Base-by-base conservation (phyloP, 2,113 vertebrate genomes). In the Chionomys nivalis region DNA sequence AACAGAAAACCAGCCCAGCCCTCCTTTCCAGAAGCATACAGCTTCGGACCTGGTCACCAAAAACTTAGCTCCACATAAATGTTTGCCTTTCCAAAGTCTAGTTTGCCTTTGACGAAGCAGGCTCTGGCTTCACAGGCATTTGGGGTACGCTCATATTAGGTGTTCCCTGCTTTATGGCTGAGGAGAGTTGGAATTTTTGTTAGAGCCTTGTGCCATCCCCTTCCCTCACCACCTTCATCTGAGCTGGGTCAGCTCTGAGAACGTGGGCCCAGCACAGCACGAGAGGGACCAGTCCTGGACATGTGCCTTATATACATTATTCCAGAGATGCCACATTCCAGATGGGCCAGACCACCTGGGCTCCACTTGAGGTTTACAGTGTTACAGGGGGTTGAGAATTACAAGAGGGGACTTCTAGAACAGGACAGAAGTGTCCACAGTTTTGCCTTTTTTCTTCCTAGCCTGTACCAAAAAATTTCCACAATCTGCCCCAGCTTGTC, bases 51-150 rank as follows among this genome's bases (percentile, higher is more conserved):
- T 87, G 23, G 24, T 82, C 77, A 65, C 52, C 78, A 76, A 79
- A n/a, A 89, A 82, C 31, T 39, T 70, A 79, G 13, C 24, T 76
- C 55, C 63, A 7, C 33, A 78, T 19, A 79, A 94, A 93, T 81
- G 92, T 79, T 91, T 96, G 83, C 39, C 72, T 89, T 94, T 91
- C 93, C 90, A 86, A 76, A 77, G 77, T 86, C 44, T 72, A 72
- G 42, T 94, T 87, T 87, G 77, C 33, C 44, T 82, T 96, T 70
- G 7, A 9, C 61, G 77, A 96, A 72, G 17, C 21, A 85, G 75
- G 68, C 31, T 87, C 16, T 89, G 26, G n/a, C 73, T 33, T 76
- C 28, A 47, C 12, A 44, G 49, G 1, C 24, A 66, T 89, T 55
- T 66, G 21, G 39, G 31, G 24, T 31, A 44, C 14, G 39, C 39